These are phyloP conservation scores for Seriola dumerili DNA, from an alignment of 2,113 vertebrate species.

Conservation along the genomic window DNA sequence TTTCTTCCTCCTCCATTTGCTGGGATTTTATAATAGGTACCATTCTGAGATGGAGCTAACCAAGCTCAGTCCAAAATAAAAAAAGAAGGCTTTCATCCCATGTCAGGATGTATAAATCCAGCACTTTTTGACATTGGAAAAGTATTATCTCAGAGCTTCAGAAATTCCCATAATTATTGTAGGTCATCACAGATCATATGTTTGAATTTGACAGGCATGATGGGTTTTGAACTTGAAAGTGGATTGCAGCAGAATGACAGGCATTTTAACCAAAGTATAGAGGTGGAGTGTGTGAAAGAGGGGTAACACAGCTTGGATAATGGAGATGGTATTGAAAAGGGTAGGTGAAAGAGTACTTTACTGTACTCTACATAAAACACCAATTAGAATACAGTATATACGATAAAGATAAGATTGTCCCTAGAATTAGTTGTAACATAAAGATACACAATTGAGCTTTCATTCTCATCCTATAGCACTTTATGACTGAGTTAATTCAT, in stretches of 20 bases:
- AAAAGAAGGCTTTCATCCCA: slow-evolving; percentile 50
- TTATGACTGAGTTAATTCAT: no score
- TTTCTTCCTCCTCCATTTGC: slow-evolving; percentile 10
- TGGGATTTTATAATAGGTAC: slow-evolving; percentile 40
- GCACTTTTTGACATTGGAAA: slow-evolving; percentile 20
- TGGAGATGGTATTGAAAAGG: not conserved
- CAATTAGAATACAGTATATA: not conserved
- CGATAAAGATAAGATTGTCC: not conserved
- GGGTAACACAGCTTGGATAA: not conserved
- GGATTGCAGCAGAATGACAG: slow-evolving; percentile 5
- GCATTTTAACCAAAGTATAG: not conserved
- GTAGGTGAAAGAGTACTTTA: not conserved
- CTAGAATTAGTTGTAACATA: not conserved
- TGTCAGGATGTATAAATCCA: slow-evolving; percentile 38
- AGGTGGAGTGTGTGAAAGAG: not conserved
- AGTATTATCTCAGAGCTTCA: slow-evolving; percentile 4
- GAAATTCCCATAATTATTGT: slow-evolving; percentile 8
- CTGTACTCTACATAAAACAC: not conserved
- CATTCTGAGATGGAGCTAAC: slow-evolving; percentile 31
- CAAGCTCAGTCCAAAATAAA: slow-evolving; percentile 16
- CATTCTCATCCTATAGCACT: no score
- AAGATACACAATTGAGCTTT: not conserved
- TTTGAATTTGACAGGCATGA: slow-evolving; percentile 13
- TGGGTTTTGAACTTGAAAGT: slow-evolving; percentile 4
- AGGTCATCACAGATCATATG: slow-evolving; percentile 16